phyloP scores from a whole-genome alignment of 2,113 vertebrate genomes.

The Daphoenositta chrysoptera region DNA sequence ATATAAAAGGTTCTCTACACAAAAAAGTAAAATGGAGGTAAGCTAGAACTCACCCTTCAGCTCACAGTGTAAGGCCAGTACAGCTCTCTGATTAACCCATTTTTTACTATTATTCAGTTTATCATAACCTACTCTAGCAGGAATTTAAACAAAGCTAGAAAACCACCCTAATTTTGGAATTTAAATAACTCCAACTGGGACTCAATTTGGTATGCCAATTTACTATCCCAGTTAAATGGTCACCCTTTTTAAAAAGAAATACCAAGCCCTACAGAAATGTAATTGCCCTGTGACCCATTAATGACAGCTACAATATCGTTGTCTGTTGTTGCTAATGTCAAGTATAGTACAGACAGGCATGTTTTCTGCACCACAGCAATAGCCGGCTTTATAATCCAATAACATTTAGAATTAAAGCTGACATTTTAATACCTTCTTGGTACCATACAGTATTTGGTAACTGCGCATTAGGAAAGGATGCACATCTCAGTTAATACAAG shows the following conservation, averaged over 20 bases:
- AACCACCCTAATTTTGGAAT: neutral
- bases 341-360: neutral
- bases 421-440: neutral
- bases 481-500: neutral
- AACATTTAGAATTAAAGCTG: neutral
- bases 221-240: neutral
- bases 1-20: neutral
- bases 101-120: neutral
- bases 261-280: neutral
- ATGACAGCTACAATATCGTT: neutral
- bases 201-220: neutral
- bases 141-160: neutral
- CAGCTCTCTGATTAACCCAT: neutral
- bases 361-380: neutral
- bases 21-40: neutral
- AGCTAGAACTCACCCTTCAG: neutral
- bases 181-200: neutral
- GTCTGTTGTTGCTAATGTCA: neutral
- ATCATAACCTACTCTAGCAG: neutral
- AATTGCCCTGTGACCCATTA: neutral
- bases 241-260: neutral
- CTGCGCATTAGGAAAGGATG: neutral
- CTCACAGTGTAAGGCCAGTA: neutral
- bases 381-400: neutral
- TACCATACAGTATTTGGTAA: neutral